Evolutionary conservation across 2,113 vertebrate genomes (phyloP).

Genomic region (Melanerpes formicivorus): DNA sequence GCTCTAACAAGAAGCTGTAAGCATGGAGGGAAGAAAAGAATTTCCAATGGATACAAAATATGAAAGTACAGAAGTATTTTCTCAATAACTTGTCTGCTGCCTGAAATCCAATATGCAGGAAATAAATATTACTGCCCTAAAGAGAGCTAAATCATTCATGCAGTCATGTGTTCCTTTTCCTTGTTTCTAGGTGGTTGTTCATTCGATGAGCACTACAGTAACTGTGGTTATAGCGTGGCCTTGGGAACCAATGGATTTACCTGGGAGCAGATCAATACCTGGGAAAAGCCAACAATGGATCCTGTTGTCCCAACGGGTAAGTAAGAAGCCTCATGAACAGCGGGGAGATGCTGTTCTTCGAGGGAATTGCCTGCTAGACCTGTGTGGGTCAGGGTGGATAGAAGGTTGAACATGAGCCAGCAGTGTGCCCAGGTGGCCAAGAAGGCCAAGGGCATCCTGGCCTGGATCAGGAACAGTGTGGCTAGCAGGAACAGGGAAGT

Average conservation of each 20-base stretch:
- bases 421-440: too few species aligned
- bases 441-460: too few species aligned
- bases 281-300: constrained; percentile 93
- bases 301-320: constrained; percentile 91
- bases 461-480: too few species aligned
- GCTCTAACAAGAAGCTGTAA: constrained; percentile 26
- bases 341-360: accelerated
- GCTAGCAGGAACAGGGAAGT: too few species aligned
- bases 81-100: not conserved
- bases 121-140: not conserved
- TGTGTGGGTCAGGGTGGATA: not conserved
- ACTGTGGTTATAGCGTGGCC: constrained; percentile 93
- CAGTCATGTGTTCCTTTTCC: constrained; percentile 30
- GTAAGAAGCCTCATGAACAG: not conserved
- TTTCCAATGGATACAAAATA: not conserved
- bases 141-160: constrained; percentile 67
- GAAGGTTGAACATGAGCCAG: too few species aligned
- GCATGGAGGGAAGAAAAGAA: not conserved
- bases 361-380: not conserved
- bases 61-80: not conserved
- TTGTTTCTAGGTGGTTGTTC: constrained; percentile 88
- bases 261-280: constrained; percentile 97
- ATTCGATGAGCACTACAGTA: constrained; percentile 94
- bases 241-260: constrained; percentile 96
- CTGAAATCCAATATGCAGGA: constrained; percentile 13